phyloP scores from a whole-genome alignment of 2,113 vertebrate species.

The Bothrops jararaca region DNA sequence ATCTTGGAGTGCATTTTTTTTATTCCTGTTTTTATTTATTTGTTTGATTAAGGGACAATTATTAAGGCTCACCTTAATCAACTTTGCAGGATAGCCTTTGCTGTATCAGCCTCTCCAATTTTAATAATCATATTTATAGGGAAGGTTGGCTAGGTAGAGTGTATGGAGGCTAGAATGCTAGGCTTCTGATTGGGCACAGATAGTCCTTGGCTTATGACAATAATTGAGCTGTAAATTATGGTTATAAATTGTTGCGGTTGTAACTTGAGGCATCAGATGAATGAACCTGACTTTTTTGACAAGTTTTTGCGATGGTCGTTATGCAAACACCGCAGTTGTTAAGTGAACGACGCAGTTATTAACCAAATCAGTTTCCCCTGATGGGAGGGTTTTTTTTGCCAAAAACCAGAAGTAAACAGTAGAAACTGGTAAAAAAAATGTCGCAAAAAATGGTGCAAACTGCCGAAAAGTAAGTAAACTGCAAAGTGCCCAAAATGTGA shows the following conservation, averaged over 20 bases:
- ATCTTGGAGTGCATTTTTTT: background rate
- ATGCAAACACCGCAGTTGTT: background rate
- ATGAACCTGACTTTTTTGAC: background rate
- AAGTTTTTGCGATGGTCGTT: background rate
- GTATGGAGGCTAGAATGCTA: background rate
- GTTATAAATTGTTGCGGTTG: background rate
- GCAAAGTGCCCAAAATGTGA: background rate
- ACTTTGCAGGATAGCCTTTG: background rate
- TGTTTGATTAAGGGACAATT: background rate
- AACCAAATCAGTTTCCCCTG: background rate
- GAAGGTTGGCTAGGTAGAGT: background rate
- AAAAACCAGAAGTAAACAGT: background rate
- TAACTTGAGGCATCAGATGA: background rate
- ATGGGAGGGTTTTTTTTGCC: background rate
- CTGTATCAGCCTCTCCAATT: background rate
- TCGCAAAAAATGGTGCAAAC: background rate
- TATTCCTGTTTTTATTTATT: background rate
- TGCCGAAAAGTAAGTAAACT: too few species aligned
- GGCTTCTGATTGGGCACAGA: background rate
- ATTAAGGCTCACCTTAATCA: background rate
- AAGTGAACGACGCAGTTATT: background rate
- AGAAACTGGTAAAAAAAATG: background rate
- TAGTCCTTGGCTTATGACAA: background rate
- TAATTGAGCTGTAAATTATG: background rate
- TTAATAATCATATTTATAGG: background rate